Evolutionary conservation across 2,113 vertebrate genomes (phyloP).

Genomic region (Caranx ignobilis): DNA sequence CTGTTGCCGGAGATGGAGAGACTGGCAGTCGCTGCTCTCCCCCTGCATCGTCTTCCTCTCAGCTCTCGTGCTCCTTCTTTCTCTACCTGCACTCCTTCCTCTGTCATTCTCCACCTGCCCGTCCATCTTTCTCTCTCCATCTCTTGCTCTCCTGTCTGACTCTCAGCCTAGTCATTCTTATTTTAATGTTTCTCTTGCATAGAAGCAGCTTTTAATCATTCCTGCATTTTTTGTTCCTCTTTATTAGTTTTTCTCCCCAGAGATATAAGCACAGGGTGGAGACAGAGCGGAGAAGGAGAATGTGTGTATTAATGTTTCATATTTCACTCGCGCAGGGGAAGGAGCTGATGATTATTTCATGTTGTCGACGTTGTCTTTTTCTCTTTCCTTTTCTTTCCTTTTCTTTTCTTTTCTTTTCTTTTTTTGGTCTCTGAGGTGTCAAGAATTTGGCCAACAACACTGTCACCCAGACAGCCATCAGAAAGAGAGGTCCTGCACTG

Average conservation of each 20-base stretch:
- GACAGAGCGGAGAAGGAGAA: constrained; percentile 29
- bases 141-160: background rate
- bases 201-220: constrained; percentile 70
- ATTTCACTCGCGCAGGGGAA: constrained; percentile 27
- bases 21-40: constrained; percentile 31
- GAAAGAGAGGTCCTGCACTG: background rate
- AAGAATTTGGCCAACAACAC: constrained; percentile 28
- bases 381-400: background rate
- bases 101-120: constrained; percentile 8
- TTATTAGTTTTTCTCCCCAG: constrained; percentile 61
- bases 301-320: constrained; percentile 63
- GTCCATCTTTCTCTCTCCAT: background rate
- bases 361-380: constrained; percentile 27
- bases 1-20: constrained; percentile 62
- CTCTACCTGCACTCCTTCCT: constrained; percentile 9
- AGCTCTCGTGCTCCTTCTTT: constrained; percentile 20
- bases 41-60: constrained; percentile 3
- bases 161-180: constrained; percentile 26
- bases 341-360: constrained; percentile 58
- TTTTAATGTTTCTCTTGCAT: constrained; percentile 61
- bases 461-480: constrained; percentile 30
- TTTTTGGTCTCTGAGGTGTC: constrained; percentile 32
- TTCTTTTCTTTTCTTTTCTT: background rate
- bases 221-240: constrained; percentile 48
- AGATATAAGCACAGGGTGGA: constrained; percentile 37